A percentile compares a stretch with the other conserved stretches of the same genome.
Conservation (phyloP, 2,113 vertebrate species). For the Baryphthengus martii region DNA sequence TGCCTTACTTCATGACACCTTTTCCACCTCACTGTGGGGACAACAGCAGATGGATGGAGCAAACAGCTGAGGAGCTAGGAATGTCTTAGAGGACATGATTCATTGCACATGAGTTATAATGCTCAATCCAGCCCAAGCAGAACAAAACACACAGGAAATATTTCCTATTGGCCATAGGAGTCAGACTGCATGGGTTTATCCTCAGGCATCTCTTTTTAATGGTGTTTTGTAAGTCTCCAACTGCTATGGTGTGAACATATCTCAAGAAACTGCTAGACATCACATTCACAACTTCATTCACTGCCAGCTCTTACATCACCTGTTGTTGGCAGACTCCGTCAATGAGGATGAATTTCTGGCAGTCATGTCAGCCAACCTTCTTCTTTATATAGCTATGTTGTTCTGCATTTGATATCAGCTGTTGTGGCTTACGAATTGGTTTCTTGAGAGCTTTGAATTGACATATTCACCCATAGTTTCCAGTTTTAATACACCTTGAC, state of each 20-base stretch:
- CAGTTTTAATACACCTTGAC: background rate
- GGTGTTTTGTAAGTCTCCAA: background rate
- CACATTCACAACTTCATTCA: background rate
- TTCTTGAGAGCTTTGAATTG: background rate
- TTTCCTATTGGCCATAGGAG: background rate
- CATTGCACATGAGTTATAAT: background rate
- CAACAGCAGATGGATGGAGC: background rate
- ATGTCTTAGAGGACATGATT: background rate
- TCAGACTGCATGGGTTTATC: background rate
- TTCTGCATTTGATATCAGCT: background rate
- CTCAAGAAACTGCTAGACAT: constrained; percentile 10
- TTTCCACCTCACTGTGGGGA: background rate
- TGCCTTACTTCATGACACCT: background rate
- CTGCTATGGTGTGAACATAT: background rate
- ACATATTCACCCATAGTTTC: background rate
- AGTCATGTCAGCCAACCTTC: background rate
- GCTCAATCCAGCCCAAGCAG: background rate
- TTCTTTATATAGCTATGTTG: background rate
- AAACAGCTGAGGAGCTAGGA: background rate
- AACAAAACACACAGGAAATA: rapidly evolving
- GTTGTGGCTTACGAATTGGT: background rate
- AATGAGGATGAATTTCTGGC: background rate
- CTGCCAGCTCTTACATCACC: constrained; percentile 27
- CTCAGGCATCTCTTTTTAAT: background rate
- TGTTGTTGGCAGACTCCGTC: constrained; percentile 3